phyloP scores from a whole-genome alignment of 2,888 invertebrate genomes.

The Stegana nigrithorax region DNA sequence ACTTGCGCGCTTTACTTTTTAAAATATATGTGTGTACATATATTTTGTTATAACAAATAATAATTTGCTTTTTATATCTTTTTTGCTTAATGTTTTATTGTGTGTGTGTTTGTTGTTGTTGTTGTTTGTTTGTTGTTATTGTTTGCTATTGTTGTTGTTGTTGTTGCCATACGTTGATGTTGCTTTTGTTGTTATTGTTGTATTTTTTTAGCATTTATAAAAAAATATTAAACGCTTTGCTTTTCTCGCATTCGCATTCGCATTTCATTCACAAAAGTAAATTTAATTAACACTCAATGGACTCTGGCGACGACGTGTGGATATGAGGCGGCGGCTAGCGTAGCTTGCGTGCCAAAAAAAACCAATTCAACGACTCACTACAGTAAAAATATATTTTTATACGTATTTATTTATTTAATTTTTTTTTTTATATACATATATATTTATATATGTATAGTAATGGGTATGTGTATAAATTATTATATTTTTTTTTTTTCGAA shows the following conservation, averaged over 20 bases:
- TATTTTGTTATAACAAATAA: background rate
- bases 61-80: too few species aligned
- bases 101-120: background rate
- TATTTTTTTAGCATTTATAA: slow-evolving; percentile 61
- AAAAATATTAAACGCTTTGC: slow-evolving; percentile 50
- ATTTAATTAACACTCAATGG: slow-evolving; percentile 58
- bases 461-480: too few species aligned
- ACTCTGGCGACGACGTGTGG: slow-evolving; percentile 29
- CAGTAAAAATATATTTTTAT: background rate
- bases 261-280: slow-evolving; percentile 63
- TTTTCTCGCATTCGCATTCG: slow-evolving; percentile 60
- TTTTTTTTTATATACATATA: background rate
- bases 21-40: background rate
- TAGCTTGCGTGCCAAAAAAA: slow-evolving; percentile 14
- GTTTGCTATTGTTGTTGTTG: slow-evolving; percentile 23
- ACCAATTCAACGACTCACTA: background rate
- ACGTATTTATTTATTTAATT: background rate
- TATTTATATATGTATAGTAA: too few species aligned
- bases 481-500: background rate
- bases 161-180: slow-evolving; percentile 35
- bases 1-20: too few species aligned
- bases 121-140: slow-evolving; percentile 32
- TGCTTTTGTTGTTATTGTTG: slow-evolving; percentile 16
- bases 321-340: slow-evolving; percentile 26
- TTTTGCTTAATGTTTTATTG: background rate